Evolutionary conservation across 53 echinoderm and acorn worm genomes (phyloP), one percentile per base, ranked within the genome.

Genomic region (Temnopleurus reevesii): DNA sequence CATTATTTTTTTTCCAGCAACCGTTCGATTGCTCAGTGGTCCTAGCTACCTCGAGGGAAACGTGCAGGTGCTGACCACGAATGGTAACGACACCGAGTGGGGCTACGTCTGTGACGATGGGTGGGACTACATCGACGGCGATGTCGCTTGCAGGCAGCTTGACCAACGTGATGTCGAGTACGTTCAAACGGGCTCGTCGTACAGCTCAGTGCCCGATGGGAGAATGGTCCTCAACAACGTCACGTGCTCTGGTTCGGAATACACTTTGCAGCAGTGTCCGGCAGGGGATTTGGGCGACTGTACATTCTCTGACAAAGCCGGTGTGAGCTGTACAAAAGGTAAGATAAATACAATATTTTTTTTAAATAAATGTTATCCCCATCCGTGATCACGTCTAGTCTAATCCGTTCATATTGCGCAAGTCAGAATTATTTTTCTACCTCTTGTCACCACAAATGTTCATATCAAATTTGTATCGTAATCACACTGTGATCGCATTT

Each of bases 11-110:
- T n/a, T 23, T 23, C 8, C 23, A 86, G 86, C 63, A 15, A 63
- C 61, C n/a, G 86, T 86, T 43, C 86, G 86, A 15, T 12, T 86
- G 15, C 46, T 86, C 8, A 64, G 29, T 4, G 86, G 86, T 12
- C 64, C 86, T 17, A 33, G 46, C 13, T 45, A 45, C 7, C 81
- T 87, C 89, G 94, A 92, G 86, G 94, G 94, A 29, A 86, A 91
- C 8, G 94, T 94, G 24, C 91, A 94, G 63, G 57, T 94, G 8
- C 61, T 61, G 23, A 34, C 10, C 63, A n/a, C n/a, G n/a, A 89
- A 92, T 64, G 86, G 55, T 89, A 76, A 93, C 61, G 86, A 41
- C 60, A 89, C 83, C 51, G 25, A 15, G 28, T 94, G 94, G 94
- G 87, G 90, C 57, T 81, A 81, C 45, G 92, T 94, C 8, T 94